Conservation (phyloP, 2,797 vertebrate genomes). For the Petrocephalus sullivani region DNA sequence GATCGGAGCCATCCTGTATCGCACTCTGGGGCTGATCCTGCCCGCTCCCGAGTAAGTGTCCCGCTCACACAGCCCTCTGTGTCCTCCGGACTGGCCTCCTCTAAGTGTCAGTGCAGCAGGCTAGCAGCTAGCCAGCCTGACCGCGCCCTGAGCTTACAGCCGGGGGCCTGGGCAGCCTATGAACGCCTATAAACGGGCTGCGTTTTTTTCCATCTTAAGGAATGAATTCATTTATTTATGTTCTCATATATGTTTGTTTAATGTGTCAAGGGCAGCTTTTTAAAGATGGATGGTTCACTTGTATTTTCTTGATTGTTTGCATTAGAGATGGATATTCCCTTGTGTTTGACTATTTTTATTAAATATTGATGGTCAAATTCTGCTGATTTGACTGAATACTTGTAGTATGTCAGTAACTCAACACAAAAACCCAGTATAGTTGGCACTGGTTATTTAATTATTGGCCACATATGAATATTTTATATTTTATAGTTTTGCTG, state of each 20-base stretch:
- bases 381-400: not conserved
- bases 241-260: not conserved
- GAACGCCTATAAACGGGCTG: not conserved
- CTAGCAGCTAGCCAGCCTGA: not conserved
- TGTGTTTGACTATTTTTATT: not conserved
- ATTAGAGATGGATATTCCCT: not conserved
- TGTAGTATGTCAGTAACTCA: not conserved
- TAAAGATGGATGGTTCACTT: not conserved
- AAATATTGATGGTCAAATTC: not conserved
- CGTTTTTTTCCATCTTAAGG: not conserved
- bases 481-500: not conserved
- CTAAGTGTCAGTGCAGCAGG: not conserved
- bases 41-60: conserved; percentile 80
- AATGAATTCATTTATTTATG: not conserved
- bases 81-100: not conserved
- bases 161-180: not conserved
- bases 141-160: not conserved
- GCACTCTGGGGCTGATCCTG: conserved; percentile 84
- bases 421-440: not conserved
- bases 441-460: not conserved
- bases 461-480: not conserved
- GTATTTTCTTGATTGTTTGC: not conserved
- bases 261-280: not conserved
- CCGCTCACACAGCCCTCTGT: not conserved
- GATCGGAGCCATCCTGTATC: conserved; percentile 89